These are phyloP conservation scores for Aythya baeri DNA, from an alignment of 2,113 vertebrate genomes.

Conservation along the genomic window DNA sequence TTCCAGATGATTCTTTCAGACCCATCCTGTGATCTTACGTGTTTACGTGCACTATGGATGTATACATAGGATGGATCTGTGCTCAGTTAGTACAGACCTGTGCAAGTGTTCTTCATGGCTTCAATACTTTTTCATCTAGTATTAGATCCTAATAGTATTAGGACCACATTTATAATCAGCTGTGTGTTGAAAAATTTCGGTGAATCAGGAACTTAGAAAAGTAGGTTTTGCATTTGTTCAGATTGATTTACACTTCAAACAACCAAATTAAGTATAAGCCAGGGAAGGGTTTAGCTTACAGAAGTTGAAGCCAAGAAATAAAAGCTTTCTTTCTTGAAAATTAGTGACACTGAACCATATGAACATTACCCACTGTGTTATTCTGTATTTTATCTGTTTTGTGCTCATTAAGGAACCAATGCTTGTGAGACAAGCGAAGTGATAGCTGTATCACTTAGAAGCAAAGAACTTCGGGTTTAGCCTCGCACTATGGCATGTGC, in stretches of 20 bases:
- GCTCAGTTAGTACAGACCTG: neutral
- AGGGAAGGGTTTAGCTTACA: neutral
- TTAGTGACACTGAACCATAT: neutral
- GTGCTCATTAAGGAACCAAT: neutral
- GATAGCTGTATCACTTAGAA: neutral
- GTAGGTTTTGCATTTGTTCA: neutral
- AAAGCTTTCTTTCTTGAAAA: neutral
- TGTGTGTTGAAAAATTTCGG: neutral
- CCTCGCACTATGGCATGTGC: rapidly evolving
- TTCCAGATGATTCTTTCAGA: neutral
- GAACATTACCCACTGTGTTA: neutral
- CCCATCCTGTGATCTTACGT: neutral
- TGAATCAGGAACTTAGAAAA: neutral
- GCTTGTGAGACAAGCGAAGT: neutral
- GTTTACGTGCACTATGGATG: no score
- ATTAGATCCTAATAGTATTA: rapidly evolving
- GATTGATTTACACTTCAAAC: neutral
- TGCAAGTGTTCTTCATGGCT: neutral
- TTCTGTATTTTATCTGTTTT: neutral
- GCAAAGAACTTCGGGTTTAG: neutral
- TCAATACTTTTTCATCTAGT: neutral
- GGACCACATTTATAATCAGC: neutral
- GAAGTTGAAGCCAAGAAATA: neutral
- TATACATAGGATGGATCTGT: neutral
- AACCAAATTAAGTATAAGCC: neutral